Base-by-base conservation (phyloP, 2,113 vertebrate species). In the Tricholaema leucomelas region DNA sequence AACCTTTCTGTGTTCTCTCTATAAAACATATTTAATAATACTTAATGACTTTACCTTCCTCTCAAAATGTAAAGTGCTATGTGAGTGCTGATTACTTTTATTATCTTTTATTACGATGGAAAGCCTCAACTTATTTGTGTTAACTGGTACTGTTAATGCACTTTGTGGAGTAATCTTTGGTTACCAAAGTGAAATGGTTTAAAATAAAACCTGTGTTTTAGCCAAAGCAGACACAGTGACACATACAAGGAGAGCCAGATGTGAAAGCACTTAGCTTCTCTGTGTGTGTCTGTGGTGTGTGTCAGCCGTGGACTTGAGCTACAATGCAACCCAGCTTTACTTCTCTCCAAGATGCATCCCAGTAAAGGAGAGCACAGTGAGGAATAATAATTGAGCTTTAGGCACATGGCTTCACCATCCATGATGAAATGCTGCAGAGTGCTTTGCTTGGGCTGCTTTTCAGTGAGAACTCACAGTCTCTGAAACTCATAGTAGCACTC, bases 11-110 rank as follows among this genome's bases (percentile, higher is more conserved):
- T 77, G 75, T 87, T 82, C 93, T 74, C 15, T 50, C 91, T 91
- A 79, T 93, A 93, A 96, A 96, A 93, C 93, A 67, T 48, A 24
- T 93, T 91, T 96, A 96, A 95, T 96, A 95, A 93, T 89, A 66
- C 81, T 93, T 96, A 95, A 96, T 96, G 81, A 86, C 36, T 95
- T 88, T 81, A 87, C 88, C 76, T 63, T 19, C 30, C 69, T 95
- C 89, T 95, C 75, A 91, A 94, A 95, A 95, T 74, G 48, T 82
- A 67, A 91, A 96, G 92, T 93, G 96, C 87, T 72, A 42, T 33
- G 81, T 83, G 92, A 96, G 88, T 93, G 67, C 88, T 5, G 55
- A 95, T 93, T 96, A 89, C 64, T 95, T 95, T 94, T 94, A 92
- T 93, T 95, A 87, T 91, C 74, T 83, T 93, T 69, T 79, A 85